Percentiles rank a stretch among this genome's conserved stretches.
These are phyloP conservation scores for Drosophila algonquin DNA, from an alignment of 2,888 invertebrate species.

Conservation along the genomic window DNA sequence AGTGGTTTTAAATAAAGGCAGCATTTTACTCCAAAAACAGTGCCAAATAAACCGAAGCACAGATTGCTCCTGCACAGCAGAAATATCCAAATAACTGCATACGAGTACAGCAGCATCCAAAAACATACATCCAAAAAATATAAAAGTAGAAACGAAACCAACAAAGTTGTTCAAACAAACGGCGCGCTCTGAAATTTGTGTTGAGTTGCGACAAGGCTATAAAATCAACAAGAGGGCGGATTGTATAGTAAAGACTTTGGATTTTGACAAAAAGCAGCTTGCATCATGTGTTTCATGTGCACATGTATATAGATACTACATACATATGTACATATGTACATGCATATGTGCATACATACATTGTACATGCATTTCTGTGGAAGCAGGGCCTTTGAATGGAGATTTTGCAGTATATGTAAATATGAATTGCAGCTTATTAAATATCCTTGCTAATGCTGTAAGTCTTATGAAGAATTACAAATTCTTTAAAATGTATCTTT, in stretches of 20 bases:
- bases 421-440: conserved; percentile 5
- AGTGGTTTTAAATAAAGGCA: conserved; percentile 68
- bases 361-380: not conserved
- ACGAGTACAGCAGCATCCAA: conserved; percentile 10
- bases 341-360: not conserved
- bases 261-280: conserved; percentile 15
- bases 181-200: conserved; percentile 58
- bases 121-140: conserved; percentile 19
- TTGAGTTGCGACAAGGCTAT: conserved; percentile 60
- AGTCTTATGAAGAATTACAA: not conserved
- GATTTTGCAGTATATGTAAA: not conserved
- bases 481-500: not conserved
- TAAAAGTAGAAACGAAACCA: conserved; percentile 37
- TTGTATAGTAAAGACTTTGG: conserved; percentile 28
- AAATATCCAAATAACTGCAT: conserved; percentile 24
- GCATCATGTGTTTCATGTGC: conserved; percentile 1
- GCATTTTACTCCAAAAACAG: conserved; percentile 65
- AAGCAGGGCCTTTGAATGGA: not conserved
- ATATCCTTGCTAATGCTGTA: not conserved
- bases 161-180: conserved; percentile 67
- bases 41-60: conserved; percentile 64
- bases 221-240: conserved; percentile 57
- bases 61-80: conserved; percentile 62
- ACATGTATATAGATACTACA: not conserved
- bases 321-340: not conserved